Conservation (phyloP, 2,113 vertebrate species). For the Neolamprologus sp. region DNA sequence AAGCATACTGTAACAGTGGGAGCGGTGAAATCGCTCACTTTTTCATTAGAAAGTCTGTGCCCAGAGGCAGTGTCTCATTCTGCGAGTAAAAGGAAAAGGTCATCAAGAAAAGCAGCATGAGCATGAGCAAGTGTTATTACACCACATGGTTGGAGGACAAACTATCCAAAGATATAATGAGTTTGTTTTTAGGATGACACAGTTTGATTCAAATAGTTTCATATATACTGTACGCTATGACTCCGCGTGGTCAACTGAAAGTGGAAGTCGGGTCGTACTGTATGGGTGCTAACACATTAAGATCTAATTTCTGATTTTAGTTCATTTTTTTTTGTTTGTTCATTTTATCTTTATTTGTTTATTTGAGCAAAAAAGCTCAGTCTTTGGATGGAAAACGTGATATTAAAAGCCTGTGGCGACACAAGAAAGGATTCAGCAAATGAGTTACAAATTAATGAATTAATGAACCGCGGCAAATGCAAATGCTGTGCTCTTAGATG, state of each 20-base stretch:
- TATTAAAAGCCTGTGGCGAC: neutral
- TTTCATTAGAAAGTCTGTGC: conserved; percentile 8
- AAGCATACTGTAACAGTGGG: neutral
- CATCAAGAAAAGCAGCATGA: neutral
- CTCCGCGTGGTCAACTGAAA: neutral
- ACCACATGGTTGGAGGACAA: neutral
- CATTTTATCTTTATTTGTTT: neutral
- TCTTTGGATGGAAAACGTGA: neutral
- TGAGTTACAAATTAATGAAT: neutral
- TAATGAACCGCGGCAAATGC: neutral
- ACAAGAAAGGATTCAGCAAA: neutral
- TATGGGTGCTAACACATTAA: neutral
- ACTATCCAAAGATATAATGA: neutral
- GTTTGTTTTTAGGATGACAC: neutral
- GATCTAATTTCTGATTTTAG: neutral
- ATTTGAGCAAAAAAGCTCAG: neutral
- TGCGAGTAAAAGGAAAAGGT: conserved; percentile 1
- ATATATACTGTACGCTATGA: neutral
- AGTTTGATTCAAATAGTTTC: neutral
- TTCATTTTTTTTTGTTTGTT: neutral
- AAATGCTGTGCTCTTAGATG: neutral
- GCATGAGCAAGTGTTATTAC: neutral
- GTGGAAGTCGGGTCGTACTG: neutral
- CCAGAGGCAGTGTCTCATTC: neutral
- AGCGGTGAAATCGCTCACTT: neutral